phyloP scores from a whole-genome alignment of 2,113 vertebrate species.

The Narcine bancroftii region DNA sequence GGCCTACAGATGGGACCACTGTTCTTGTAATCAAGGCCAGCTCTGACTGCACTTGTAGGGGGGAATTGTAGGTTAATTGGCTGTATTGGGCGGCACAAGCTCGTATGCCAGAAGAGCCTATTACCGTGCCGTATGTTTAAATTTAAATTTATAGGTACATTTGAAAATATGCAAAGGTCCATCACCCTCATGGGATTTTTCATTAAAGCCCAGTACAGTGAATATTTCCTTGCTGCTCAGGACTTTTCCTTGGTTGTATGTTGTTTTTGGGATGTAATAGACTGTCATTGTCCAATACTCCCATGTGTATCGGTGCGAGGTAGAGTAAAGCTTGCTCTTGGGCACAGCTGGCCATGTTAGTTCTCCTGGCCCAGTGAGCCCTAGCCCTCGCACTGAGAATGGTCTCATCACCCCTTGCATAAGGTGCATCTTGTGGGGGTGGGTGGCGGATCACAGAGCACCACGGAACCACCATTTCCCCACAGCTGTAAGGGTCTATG shows the following conservation, averaged over 20 bases:
- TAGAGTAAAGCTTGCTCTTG: not conserved
- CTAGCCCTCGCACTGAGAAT: too few species aligned
- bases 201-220: not conserved
- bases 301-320: not conserved
- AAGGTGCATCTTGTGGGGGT: too few species aligned
- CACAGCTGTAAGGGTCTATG: not conserved
- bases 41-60: not conserved
- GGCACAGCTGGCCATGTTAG: too few species aligned
- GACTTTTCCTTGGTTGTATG: not conserved
- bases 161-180: not conserved
- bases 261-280: not conserved
- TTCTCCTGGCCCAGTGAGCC: too few species aligned
- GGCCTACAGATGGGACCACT: not conserved
- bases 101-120: too few species aligned
- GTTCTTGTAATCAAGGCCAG: not conserved
- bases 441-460: too few species aligned
- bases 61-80: too few species aligned
- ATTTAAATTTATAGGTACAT: too few species aligned
- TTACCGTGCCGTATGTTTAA: too few species aligned
- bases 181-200: not conserved
- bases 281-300: not conserved
- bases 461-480: too few species aligned
- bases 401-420: too few species aligned
- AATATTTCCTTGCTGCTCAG: not conserved
- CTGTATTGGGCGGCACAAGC: too few species aligned